These are phyloP conservation scores for Girardinichthys multiradiatus DNA, from an alignment of 2,113 vertebrate species.

Conservation along the genomic window DNA sequence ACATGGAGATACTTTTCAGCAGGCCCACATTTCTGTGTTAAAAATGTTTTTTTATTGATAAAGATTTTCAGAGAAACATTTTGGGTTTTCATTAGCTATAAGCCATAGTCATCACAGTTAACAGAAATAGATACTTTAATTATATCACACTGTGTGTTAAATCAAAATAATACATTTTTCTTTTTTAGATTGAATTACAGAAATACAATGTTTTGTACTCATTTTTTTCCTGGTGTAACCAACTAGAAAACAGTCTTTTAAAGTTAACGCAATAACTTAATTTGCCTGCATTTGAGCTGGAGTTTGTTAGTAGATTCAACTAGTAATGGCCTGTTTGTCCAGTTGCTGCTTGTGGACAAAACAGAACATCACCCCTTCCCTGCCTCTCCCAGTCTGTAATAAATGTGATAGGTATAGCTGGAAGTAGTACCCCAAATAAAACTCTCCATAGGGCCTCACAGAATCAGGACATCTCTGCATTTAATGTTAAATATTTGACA, in stretches of 20 bases:
- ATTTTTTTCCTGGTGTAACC: too few species aligned
- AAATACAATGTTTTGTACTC: too few species aligned
- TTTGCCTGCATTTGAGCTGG: background rate
- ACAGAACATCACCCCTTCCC: background rate
- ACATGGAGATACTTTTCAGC: too few species aligned
- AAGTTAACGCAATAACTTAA: too few species aligned
- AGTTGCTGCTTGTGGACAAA: background rate
- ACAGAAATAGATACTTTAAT: background rate
- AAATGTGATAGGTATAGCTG: background rate
- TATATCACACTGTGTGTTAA: background rate
- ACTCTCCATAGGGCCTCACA: too few species aligned
- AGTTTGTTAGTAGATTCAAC: background rate
- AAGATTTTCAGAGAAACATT: too few species aligned
- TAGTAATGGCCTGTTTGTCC: background rate
- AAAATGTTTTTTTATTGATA: too few species aligned
- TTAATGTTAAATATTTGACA: background rate
- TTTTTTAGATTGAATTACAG: background rate
- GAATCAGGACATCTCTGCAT: too few species aligned
- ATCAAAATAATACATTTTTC: background rate
- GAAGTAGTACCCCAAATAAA: background rate
- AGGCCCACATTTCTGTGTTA: too few species aligned
- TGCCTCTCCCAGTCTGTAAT: too few species aligned
- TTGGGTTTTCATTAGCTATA: too few species aligned
- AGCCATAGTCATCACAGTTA: background rate
- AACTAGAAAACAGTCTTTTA: too few species aligned